Evolutionary conservation across 2,113 vertebrate genomes (phyloP), one percentile per base, ranked within the genome.

Genomic region (Perca fluviatilis): DNA sequence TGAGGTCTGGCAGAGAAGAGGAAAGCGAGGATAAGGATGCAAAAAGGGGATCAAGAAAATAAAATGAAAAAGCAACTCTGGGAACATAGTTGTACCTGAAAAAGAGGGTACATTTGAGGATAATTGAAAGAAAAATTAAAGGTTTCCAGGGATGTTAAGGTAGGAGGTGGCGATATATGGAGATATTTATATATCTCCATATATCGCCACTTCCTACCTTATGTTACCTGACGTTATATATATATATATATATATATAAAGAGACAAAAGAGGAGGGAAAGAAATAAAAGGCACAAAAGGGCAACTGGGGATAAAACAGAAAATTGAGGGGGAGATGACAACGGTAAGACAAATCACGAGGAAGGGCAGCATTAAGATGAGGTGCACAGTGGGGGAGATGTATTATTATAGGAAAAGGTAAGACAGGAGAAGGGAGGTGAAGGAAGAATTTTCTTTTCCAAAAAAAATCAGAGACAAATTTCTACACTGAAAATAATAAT

Each of bases 241-340:
- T 30, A 30, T 30, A 33, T 33, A 33, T 33, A 6, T 33, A 27
- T 25, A 62, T 40, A 50, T 66, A 40, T 46, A 46, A 36, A 51
- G 14, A 46, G 11, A 53, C 50, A 23, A 21, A 56, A 12, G 70
- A 62, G 3, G 47, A 57, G 6, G 12, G 13, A 49, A 56, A 57
- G 33, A 25, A 81, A 76, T 60, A n/a, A 53, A 82, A 65, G 40
- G 50, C 33, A 63, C 46, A 46, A 70, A 76, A 86, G 58, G 68
- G 65, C 71, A 80, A 81, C 56, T 3, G 50, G 57, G 68, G 77
- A 91, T 82, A 40, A 72, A 74, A 63, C 8, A 33, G 69, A 63
- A 83, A 82, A 84, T 57, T 73, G 66, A 82, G 67, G 15, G 40
- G 23, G 30, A 56, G 57, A 72, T 70, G 65, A 83, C 49, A 30